A percentile compares a stretch with the other conserved stretches of the same genome.
Conservation (phyloP, 2,797 vertebrate species). For the Lates japonicus region DNA sequence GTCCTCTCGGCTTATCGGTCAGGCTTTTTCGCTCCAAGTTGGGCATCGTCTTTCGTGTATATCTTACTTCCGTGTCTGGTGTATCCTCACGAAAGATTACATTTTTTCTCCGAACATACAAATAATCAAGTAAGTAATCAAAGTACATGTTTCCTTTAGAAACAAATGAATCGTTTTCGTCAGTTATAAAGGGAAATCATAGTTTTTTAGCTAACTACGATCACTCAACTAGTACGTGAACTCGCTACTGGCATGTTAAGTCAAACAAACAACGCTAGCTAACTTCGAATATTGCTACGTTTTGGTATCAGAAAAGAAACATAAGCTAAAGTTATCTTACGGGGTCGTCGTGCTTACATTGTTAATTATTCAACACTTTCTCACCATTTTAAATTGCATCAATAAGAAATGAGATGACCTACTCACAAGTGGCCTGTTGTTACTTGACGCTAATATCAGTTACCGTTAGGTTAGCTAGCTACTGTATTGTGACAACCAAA, state of each 20-base stretch:
- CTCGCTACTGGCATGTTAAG: background rate
- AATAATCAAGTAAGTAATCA: slow-evolving; percentile 52
- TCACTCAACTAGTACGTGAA: background rate
- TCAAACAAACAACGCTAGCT: slow-evolving; percentile 16
- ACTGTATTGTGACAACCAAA: background rate
- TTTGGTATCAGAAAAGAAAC: background rate
- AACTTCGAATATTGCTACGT: slow-evolving; percentile 1
- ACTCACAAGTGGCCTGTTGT: slow-evolving; percentile 2
- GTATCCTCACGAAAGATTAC: background rate
- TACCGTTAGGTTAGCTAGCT: background rate
- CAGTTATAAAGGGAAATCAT: too few relatives aligned
- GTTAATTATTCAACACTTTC: background rate
- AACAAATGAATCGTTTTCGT: too few relatives aligned
- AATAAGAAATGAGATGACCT: slow-evolving; percentile 9
- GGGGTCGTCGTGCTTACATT: rapidly evolving
- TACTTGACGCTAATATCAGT: background rate
- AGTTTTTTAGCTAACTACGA: background rate
- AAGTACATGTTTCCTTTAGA: rapidly evolving
- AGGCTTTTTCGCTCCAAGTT: slow-evolving; percentile 23
- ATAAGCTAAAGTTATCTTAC: background rate
- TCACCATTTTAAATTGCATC: background rate
- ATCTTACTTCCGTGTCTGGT: slow-evolving; percentile 47
- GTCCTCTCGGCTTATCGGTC: background rate
- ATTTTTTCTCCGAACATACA: slow-evolving; percentile 6
- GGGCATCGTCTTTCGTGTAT: slow-evolving; percentile 10